phyloP scores from a whole-genome alignment of 2,113 vertebrate species.

The Grantiella picta region DNA sequence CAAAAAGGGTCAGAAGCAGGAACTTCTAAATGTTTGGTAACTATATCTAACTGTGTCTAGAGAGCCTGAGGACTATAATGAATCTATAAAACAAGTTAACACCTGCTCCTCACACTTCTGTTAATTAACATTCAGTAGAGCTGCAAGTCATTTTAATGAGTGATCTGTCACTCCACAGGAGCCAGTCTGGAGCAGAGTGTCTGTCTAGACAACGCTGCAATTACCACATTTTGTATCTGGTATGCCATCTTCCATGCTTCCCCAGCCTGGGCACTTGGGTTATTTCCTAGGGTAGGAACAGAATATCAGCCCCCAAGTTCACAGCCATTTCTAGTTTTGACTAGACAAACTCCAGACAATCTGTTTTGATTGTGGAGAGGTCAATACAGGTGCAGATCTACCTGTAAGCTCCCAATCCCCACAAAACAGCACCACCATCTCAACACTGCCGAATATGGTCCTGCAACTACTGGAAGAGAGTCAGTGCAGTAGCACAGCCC shows the following conservation, averaged over 20 bases:
- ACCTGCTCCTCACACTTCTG: neutral
- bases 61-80: neutral
- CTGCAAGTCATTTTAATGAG: neutral
- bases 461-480: neutral
- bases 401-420: neutral
- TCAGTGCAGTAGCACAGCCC: neutral
- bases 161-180: conserved; percentile 6
- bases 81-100: conserved; percentile 20
- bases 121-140: conserved; percentile 43
- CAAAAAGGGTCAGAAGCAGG: neutral
- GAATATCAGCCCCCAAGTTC: neutral
- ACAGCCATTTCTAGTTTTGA: neutral
- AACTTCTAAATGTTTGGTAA: neutral
- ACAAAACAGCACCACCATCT: neutral
- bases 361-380: neutral
- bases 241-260: neutral
- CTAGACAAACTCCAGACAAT: neutral
- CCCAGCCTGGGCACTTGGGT: neutral
- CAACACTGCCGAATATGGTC: fast-evolving
- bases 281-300: neutral
- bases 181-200: neutral
- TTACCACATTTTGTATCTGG: neutral
- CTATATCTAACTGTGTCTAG: neutral
- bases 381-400: neutral
- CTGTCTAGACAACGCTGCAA: neutral